Evolutionary conservation across 2,888 invertebrate species (phyloP).

Genomic region (Drosophila ustulata): DNA sequence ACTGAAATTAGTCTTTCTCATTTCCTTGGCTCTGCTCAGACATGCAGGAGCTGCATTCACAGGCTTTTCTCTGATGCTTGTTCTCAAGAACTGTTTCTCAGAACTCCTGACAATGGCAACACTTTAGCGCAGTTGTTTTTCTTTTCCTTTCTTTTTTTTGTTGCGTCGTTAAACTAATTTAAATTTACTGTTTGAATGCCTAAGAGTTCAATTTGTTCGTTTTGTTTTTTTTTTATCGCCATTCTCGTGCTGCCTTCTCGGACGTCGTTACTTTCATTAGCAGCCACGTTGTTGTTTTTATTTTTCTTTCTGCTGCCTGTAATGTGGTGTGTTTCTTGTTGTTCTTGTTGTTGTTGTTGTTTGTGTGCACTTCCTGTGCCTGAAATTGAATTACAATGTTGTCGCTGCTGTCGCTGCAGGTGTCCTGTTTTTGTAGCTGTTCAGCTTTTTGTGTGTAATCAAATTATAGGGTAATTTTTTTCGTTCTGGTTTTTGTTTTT

Average conservation of each 20-base stretch:
- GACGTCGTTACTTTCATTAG: slow-evolving; percentile 64
- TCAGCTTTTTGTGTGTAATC: slow-evolving; percentile 58
- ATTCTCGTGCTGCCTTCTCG: slow-evolving; percentile 3
- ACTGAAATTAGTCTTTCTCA: neutral
- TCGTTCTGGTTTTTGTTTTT: slow-evolving; percentile 26
- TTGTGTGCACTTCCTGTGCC: slow-evolving; percentile 62
- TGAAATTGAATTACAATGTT: slow-evolving; percentile 74
- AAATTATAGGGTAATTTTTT: slow-evolving; percentile 63
- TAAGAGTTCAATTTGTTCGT: slow-evolving; percentile 29
- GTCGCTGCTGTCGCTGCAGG: slow-evolving; percentile 57
- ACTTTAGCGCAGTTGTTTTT: neutral
- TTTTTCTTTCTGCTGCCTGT: slow-evolving; percentile 10
- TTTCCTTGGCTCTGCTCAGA: neutral
- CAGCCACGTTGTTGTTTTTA: slow-evolving; percentile 27
- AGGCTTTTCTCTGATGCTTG: neutral
- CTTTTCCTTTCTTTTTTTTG: neutral
- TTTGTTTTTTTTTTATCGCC: neutral
- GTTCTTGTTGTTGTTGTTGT: slow-evolving; percentile 27
- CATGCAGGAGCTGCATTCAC: neutral
- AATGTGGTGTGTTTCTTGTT: slow-evolving; percentile 37
- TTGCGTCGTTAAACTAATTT: slow-evolving; percentile 37
- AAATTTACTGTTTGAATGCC: slow-evolving; percentile 45
- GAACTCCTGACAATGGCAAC: neutral
- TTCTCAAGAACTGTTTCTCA: neutral
- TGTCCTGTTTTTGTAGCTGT: slow-evolving; percentile 40